A percentile compares a stretch with the other conserved stretches of the same genome.
Conservation (phyloP, 2,888 invertebrate species). For the Sinopyrophorus schimmeli region DNA sequence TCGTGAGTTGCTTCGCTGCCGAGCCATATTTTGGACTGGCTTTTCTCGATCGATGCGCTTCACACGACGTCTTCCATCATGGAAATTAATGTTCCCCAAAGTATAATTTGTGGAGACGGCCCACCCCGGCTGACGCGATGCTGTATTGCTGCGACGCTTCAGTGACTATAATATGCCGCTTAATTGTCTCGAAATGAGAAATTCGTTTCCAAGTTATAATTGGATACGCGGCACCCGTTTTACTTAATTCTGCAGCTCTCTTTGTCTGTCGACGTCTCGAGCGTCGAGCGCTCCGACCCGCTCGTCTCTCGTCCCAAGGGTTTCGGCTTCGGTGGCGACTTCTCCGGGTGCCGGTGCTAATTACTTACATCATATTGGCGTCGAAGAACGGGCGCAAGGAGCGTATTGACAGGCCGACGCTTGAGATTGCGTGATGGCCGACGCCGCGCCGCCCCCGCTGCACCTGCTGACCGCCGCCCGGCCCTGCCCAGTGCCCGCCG, state of each 20-base stretch:
- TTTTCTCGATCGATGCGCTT: conserved; percentile 33
- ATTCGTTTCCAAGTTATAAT: conserved; percentile 62
- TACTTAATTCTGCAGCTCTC: conserved; percentile 37
- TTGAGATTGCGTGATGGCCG: conserved; percentile 57
- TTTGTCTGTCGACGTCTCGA: conserved; percentile 28
- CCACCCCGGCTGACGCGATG: conserved; percentile 45
- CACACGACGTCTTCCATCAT: conserved; percentile 52
- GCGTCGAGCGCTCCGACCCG: conserved; percentile 16
- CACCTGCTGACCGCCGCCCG: conserved; percentile 44
- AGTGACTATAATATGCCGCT: conserved; percentile 60
- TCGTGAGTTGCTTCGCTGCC: conserved; percentile 41
- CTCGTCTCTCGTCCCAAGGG: conserved; percentile 12
- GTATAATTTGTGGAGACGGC: conserved; percentile 59
- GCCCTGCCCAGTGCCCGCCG: conserved; percentile 58
- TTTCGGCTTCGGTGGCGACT: conserved; percentile 14
- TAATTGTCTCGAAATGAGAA: conserved; percentile 62
- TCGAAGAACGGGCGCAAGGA: conserved; percentile 33
- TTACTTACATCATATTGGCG: conserved; percentile 33
- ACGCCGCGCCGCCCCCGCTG: conserved; percentile 45
- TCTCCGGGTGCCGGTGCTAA: conserved; percentile 30
- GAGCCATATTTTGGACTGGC: conserved; percentile 33
- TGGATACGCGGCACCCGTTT: conserved; percentile 54
- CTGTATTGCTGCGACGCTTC: conserved; percentile 55
- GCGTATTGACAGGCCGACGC: conserved; percentile 50
- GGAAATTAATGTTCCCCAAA: conserved; percentile 60